These are phyloP conservation scores for Lycocerus yunnanus DNA, from an alignment of 2,888 invertebrate genomes.

Conservation along the genomic window DNA sequence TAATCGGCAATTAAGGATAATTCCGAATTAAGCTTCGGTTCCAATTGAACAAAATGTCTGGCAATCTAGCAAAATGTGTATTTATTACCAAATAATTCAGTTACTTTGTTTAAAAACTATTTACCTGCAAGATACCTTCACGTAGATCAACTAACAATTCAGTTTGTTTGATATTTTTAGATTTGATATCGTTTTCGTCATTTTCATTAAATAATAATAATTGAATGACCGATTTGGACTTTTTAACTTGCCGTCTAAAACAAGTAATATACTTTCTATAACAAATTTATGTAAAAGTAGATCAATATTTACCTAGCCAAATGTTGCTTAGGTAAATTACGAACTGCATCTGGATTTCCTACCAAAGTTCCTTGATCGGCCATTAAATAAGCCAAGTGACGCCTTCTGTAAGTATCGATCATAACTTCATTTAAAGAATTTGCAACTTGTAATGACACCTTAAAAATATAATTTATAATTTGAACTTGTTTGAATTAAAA, in stretches of 20 bases:
- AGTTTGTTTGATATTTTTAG: constrained; percentile 97
- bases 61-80: constrained; percentile 60
- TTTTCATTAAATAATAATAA: constrained; percentile 83
- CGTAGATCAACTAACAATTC: constrained; percentile 97
- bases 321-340: constrained; percentile 93
- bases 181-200: constrained; percentile 82
- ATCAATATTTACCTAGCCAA: constrained; percentile 64
- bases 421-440: constrained; percentile 82
- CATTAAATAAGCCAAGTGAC: constrained; percentile 95
- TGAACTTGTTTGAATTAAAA: background rate
- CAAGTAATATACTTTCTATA: background rate
- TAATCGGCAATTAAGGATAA: constrained; percentile 89
- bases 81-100: constrained; percentile 10
- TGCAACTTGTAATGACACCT: constrained; percentile 75
- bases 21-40: constrained; percentile 82
- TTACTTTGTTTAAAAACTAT: background rate
- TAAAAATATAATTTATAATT: constrained; percentile 24
- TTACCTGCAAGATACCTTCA: constrained; percentile 89
- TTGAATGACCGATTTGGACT: constrained; percentile 89
- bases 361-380: constrained; percentile 94
- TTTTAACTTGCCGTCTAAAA: constrained; percentile 82
- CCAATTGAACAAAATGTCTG: constrained; percentile 91
- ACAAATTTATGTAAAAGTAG: background rate
- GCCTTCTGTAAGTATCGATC: constrained; percentile 86
- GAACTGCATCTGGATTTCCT: constrained; percentile 85